Evolutionary conservation across 2,888 invertebrate genomes (phyloP).

Genomic region (Drosophila seclusa): DNA sequence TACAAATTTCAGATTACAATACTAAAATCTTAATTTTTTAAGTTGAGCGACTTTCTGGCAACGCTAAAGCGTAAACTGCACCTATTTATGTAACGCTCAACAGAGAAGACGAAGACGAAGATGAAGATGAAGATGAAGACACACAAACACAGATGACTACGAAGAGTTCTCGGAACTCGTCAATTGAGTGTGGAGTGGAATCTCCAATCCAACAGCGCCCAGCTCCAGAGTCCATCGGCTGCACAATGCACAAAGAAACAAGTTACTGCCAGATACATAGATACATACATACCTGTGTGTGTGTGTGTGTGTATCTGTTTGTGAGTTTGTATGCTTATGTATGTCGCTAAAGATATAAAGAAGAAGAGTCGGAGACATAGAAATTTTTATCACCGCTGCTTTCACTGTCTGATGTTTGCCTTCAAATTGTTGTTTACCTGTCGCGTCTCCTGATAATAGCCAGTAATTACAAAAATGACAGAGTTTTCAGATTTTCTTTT

Average conservation of each 20-base stretch:
- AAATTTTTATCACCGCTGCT: slow-evolving; percentile 42
- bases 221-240: slow-evolving; percentile 19
- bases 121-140: slow-evolving; percentile 8
- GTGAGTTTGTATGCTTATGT: background rate
- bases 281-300: background rate
- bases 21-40: background rate
- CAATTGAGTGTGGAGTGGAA: slow-evolving; percentile 51
- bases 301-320: background rate
- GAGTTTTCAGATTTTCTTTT: slow-evolving; percentile 13
- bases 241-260: slow-evolving; percentile 57
- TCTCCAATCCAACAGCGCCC: slow-evolving; percentile 17
- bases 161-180: slow-evolving; percentile 56
- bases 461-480: slow-evolving; percentile 24
- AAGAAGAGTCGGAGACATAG: slow-evolving; percentile 1
- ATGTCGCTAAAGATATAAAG: slow-evolving; percentile 10
- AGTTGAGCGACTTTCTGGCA: background rate
- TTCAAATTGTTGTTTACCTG: slow-evolving; percentile 47
- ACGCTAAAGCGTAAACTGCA: slow-evolving; percentile 8
- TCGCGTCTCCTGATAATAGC: slow-evolving; percentile 22
- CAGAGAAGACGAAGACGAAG: slow-evolving; percentile 11
- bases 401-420: slow-evolving; percentile 49
- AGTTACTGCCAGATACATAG: slow-evolving; percentile 49
- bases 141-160: slow-evolving; percentile 19
- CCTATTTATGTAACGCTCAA: slow-evolving; percentile 29
- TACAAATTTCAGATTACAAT: background rate